Conservation (phyloP, 2,888 invertebrate genomes). For the Mylabris sibirica region DNA sequence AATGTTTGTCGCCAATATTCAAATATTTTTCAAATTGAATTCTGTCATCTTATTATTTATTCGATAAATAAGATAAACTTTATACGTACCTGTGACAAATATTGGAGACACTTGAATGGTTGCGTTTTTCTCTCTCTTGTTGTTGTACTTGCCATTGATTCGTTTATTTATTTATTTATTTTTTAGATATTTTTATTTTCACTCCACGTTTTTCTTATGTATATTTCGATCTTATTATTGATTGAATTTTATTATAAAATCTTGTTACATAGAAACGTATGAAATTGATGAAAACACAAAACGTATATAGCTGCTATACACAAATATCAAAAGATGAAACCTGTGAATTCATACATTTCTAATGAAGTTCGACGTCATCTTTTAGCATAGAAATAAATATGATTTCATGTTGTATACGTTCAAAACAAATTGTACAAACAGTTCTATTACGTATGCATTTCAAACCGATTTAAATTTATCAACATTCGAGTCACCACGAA, state of each 20-base stretch:
- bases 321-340: constrained; percentile 17
- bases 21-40: constrained; percentile 9
- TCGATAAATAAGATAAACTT: constrained; percentile 5
- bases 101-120: background rate
- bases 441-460: background rate
- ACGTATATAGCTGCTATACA: background rate
- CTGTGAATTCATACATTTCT: constrained; percentile 21
- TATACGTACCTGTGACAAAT: constrained; percentile 8
- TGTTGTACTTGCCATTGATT: constrained; percentile 1
- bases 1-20: constrained; percentile 1
- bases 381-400: constrained; percentile 23
- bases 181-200: background rate
- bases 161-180: background rate
- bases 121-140: background rate
- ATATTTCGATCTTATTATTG: background rate
- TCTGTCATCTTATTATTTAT: background rate
- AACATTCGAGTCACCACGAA: background rate
- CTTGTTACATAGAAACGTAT: background rate
- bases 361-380: constrained; percentile 19
- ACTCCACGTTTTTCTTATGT: background rate
- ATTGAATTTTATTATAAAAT: constrained; percentile 1
- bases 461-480: background rate
- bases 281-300: background rate
- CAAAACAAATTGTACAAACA: constrained; percentile 17
- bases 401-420: constrained; percentile 22